A percentile compares a stretch with the other conserved stretches of the same genome.
These are phyloP conservation scores for Harpegnathos saltator DNA, from an alignment of 1,140 invertebrate species.

Conservation along the genomic window DNA sequence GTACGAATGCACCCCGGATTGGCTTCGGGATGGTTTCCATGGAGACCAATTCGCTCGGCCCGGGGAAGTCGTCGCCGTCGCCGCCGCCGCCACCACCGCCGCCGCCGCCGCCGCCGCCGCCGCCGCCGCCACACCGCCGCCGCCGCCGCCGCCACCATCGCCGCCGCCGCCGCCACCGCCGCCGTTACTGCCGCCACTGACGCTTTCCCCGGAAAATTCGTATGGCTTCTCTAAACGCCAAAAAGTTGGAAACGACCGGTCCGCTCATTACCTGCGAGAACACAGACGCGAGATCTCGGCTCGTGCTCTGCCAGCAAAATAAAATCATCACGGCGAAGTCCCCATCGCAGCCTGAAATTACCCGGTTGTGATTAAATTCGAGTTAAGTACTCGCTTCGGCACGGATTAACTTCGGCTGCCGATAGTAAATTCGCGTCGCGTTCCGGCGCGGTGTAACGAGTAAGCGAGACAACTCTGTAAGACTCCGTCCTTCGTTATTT, in stretches of 20 bases:
- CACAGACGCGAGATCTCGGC: conserved; percentile 4
- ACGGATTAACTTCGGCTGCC: not conserved
- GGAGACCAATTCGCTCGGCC: conserved; percentile 75
- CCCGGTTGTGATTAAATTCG: conserved; percentile 4
- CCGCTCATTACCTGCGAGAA: conserved; percentile 43
- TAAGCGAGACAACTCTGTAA: not conserved
- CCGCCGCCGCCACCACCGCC: conserved; percentile 25
- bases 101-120: not conserved
- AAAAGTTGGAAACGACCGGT: conserved; percentile 61
- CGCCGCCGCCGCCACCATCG: not conserved
- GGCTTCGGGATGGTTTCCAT: conserved; percentile 77
- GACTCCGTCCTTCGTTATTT: not conserved
- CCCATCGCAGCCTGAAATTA: not conserved
- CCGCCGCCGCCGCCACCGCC: not conserved
- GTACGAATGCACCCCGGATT: conserved; percentile 77
- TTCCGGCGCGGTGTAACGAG: not conserved
- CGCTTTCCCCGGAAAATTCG: conserved; percentile 32
- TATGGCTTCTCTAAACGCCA: conserved; percentile 47
- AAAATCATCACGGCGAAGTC: not conserved
- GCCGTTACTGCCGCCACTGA: not conserved
- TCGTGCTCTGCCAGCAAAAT: not conserved
- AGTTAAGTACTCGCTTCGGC: not conserved
- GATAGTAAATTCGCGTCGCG: not conserved
- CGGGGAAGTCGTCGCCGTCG: conserved; percentile 68
- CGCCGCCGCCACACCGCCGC: conserved; percentile 23